Conservation (phyloP, 1,140 invertebrate species). For the Drosophila tropicalis region DNA sequence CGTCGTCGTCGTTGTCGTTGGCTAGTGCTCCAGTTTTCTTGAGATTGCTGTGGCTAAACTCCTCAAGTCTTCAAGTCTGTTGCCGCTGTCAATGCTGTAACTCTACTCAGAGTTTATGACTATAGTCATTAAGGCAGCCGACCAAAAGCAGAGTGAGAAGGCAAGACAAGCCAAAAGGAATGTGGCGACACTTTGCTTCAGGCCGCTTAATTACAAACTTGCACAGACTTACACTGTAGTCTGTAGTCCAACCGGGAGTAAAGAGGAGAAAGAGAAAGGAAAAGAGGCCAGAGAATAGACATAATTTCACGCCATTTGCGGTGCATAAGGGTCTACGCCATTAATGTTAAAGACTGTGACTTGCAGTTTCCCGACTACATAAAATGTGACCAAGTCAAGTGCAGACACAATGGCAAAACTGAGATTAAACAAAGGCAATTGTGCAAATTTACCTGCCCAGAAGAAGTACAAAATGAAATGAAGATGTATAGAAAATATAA, state of each 20-base stretch:
- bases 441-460: not conserved
- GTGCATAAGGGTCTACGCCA: conserved; percentile 52
- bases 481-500: not conserved
- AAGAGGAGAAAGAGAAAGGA: not conserved
- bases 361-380: conserved; percentile 30
- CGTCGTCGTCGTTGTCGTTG: not conserved
- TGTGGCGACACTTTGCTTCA: conserved; percentile 66
- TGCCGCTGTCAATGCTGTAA: conserved; percentile 60
- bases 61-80: conserved; percentile 27
- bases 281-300: conserved; percentile 20
- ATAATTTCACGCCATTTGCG: conserved; percentile 75
- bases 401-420: conserved; percentile 23
- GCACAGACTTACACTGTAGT: conserved; percentile 20
- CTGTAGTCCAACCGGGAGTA: not conserved
- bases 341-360: conserved; percentile 57
- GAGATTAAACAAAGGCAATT: conserved; percentile 12
- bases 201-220: conserved; percentile 72
- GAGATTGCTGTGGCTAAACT: conserved; percentile 57
- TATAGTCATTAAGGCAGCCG: conserved; percentile 73
- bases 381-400: conserved; percentile 31
- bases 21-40: conserved; percentile 60
- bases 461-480: not conserved
- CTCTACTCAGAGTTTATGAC: conserved; percentile 58
- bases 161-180: not conserved
- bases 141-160: not conserved